Percentiles rank a stretch among this genome's conserved stretches.
phyloP scores from a whole-genome alignment of 1,140 invertebrate species.

The Pseudomyrmex dendroicus region DNA sequence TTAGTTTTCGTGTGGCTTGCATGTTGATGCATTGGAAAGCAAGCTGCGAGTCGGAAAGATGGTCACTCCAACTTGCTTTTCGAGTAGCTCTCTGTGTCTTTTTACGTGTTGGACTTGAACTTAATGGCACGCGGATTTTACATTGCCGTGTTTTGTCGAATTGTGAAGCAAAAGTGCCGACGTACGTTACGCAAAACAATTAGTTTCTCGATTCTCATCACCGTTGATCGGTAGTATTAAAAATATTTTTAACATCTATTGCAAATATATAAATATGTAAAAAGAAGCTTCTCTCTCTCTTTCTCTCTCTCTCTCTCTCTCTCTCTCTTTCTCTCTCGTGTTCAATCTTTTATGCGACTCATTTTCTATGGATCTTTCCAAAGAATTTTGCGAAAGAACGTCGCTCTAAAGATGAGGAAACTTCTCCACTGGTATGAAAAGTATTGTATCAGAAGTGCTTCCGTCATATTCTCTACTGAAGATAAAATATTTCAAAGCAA shows the following conservation, averaged over 20 bases:
- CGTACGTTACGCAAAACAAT: neutral
- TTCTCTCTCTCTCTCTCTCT: neutral
- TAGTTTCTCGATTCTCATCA: neutral
- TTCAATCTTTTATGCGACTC: neutral
- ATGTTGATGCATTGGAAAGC: conserved; percentile 76
- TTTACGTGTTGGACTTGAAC: neutral
- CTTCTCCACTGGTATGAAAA: conserved; percentile 6
- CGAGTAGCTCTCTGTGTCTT: conserved; percentile 16
- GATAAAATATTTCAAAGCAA: neutral
- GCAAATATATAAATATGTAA: no score
- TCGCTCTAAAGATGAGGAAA: conserved; percentile 17
- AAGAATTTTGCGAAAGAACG: conserved; percentile 23
- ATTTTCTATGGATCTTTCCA: conserved; percentile 16
- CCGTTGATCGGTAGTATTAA: neutral
- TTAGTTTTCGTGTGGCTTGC: conserved; percentile 77
- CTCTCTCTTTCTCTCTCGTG: neutral
- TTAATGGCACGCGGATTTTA: conserved; percentile 31
- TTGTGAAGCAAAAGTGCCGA: neutral
- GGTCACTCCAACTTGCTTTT: conserved; percentile 49
- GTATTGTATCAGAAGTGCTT: neutral
- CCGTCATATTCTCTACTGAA: neutral
- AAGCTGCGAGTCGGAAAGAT: conserved; percentile 16
- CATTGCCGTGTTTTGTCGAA: neutral
- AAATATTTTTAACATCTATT: conserved; percentile 19
- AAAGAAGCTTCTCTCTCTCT: conserved; percentile 1